Evolutionary conservation across 2,797 vertebrate species (phyloP), one percentile per base, ranked within the genome.

Genomic region (Luscinia megarhynchos): DNA sequence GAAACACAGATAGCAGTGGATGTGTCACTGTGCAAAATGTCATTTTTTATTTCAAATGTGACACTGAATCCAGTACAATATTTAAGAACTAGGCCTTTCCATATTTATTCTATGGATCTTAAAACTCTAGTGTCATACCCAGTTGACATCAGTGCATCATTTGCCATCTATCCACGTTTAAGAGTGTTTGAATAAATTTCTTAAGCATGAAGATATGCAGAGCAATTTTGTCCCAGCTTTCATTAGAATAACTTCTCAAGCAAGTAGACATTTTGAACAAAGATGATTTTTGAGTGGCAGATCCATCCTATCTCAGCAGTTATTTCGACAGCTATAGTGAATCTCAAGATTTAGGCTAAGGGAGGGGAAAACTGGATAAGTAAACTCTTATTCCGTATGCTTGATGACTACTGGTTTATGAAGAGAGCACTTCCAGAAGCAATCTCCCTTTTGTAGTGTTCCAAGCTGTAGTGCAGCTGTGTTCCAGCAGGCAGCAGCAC

Each of bases 401-500:
- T 34, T 57, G 15, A 29, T 61, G 29, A 32, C 46, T 84, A 15
- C 29, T 17, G 18, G 57, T 48, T 70, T 24, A 54, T 36, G 32
- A 48, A 41, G 27, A 46, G 13, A 46, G 6, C 34, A 30, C 16
- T 82, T 82, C 12, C 38, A 66, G 58, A 45, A 41, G 26, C 73
- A 41, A 15, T 41, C 38, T 68, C 32, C 34, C 7, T 15, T 40
- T 15, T 18, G 16, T 12, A 5, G 24, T 16, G 58, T 15, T n/a
- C 55, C 29, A 29, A 80, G 62, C 54, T 92, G 95, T 27, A 96
- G 43, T 94, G 55, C 93, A 61, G 62, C 26, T 50, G 2, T 29
- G 40, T 34, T 94, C 95, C 96, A 97, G 92, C 80, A 97, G 95
- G 92, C 20, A 89, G 69, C 91, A 15, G 77, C 94, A 94, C 63